These are phyloP conservation scores for Auanema freiburgensis DNA, from an alignment of 2,888 invertebrate genomes.

Conservation along the genomic window DNA sequence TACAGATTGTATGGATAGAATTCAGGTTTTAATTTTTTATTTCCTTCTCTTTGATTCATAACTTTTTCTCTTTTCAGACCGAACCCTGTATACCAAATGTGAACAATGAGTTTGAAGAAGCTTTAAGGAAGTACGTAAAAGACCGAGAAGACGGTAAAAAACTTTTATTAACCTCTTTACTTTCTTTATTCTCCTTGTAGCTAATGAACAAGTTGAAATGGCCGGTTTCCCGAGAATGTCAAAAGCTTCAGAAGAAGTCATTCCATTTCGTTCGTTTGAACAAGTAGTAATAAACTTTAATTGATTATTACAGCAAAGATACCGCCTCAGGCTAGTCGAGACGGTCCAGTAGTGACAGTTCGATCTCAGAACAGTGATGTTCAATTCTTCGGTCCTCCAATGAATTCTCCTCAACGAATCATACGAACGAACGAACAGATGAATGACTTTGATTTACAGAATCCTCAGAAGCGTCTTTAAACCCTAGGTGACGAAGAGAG, in stretches of 20 bases:
- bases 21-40: constrained; percentile 24
- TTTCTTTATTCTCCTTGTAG: constrained; percentile 5
- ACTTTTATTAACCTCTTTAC: constrained; percentile 3
- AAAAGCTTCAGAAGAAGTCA: too few species aligned
- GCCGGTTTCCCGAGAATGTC: background rate
- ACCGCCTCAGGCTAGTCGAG: too few species aligned
- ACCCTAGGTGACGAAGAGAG: too few species aligned
- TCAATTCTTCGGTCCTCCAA: constrained; percentile 21
- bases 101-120: constrained; percentile 36
- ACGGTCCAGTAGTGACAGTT: too few species aligned
- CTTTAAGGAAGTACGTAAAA: constrained; percentile 35
- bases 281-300: too few species aligned
- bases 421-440: too few species aligned
- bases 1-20: constrained; percentile 41
- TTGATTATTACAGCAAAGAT: too few species aligned
- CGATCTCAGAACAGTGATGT: constrained; percentile 5
- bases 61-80: constrained; percentile 15
- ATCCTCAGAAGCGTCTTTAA: too few species aligned
- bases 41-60: background rate
- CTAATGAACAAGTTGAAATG: background rate
- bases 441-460: too few species aligned
- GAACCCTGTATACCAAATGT: constrained; percentile 22
- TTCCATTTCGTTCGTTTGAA: too few species aligned
- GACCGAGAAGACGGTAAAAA: constrained; percentile 22
- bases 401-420: too few species aligned